Evolutionary conservation across 2,113 vertebrate genomes (phyloP), one percentile per base, ranked within the genome.

Genomic region (Apteryx mantelli): DNA sequence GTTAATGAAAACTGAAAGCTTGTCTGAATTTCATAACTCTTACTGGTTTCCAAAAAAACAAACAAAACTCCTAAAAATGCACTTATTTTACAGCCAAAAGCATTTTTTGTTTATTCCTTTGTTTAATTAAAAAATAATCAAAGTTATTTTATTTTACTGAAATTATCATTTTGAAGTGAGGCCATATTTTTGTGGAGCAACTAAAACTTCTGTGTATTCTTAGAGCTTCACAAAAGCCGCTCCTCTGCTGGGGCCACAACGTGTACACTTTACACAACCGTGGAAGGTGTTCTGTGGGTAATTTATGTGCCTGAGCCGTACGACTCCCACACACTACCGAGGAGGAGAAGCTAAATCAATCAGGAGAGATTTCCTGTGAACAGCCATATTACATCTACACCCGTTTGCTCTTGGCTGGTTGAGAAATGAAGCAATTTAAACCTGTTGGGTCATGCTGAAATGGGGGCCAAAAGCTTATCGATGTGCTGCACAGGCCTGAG

Each of bases 401-500:
- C 86, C 87, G 88, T 96, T 95, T 96, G 94, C 89, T 96, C 93
- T 86, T 92, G 91, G 86, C 95, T 94, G 93, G 64, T 90, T 97
- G 95, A 95, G 96, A 96, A 95, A 95, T 96, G 89, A 90, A 96
- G 95, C 95, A 86, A 94, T 96, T 96, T 93, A 94, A 96, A 95
- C 82, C 87, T 92, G 70, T 64, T 86, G 94, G 96, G 95, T 96
- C 94, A 95, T 20, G 24, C 84, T 82, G 91, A 90, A 96, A 93
- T 86, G 86, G 82, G 84, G 93, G 48, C 87, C 95, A 84, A 95
- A 86, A 71, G 86, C 89, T 86, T 91, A 93, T 70, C 91, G 56
- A n/a, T 10, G 88, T 76, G 82, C 91, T 83, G 71, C 77, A 86
- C 68, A 32, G 69, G 83, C 91, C 4, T 4, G 79, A 75, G 89